Percentiles rank a stretch among this genome's conserved stretches.
phyloP scores from a whole-genome alignment of 2,888 invertebrate genomes.

The Balanococcus diminutus region DNA sequence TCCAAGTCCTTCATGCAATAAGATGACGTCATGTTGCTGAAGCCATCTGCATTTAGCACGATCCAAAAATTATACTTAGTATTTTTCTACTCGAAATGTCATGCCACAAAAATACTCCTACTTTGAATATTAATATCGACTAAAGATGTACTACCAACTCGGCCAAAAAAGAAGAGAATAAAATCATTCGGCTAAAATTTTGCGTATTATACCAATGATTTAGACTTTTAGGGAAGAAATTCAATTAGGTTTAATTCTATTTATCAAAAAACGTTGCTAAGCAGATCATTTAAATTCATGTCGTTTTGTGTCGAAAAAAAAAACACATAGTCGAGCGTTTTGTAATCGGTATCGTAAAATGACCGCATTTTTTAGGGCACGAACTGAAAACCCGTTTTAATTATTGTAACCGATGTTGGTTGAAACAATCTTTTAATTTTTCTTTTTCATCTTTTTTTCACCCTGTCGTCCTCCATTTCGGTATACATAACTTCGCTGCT shows the following conservation, averaged over 20 bases:
- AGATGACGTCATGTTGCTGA: no score
- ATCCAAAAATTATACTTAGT: no score
- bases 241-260: constrained; percentile 29
- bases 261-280: constrained; percentile 19
- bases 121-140: not conserved
- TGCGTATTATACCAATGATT: not conserved
- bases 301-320: constrained; percentile 34
- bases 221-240: constrained; percentile 23
- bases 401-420: constrained; percentile 44
- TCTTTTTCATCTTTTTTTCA: constrained; percentile 17
- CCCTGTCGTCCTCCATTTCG: not conserved
- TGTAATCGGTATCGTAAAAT: constrained; percentile 39
- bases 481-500: not conserved
- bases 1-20: no score
- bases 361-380: constrained; percentile 24
- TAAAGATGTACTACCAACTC: not conserved
- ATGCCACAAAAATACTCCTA: not conserved
- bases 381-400: constrained; percentile 39
- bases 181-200: not conserved
- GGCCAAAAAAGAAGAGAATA: not conserved
- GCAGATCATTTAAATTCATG: constrained; percentile 43
- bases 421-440: constrained; percentile 42
- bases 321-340: constrained; percentile 31
- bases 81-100: not conserved
- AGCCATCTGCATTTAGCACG: no score